Conservation (phyloP, 2,113 vertebrate species). For the Numida meleagris region DNA sequence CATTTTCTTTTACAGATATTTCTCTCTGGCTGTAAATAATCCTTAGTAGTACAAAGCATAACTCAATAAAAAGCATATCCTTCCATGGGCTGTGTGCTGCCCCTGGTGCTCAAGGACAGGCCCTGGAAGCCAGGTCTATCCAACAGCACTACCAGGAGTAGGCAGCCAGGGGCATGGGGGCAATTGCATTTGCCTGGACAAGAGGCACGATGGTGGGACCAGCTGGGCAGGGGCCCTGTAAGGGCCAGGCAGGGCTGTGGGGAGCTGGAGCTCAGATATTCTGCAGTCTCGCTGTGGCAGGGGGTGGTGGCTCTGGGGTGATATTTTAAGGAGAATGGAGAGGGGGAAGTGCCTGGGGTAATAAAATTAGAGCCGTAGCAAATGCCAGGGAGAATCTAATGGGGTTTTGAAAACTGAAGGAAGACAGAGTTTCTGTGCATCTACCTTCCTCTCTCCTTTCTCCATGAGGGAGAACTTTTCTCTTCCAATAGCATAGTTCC, state of each 20-base stretch:
- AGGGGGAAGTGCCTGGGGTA: neutral
- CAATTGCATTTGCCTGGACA: fast-evolving
- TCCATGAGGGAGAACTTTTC: neutral
- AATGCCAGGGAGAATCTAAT: neutral
- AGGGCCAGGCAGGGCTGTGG: neutral
- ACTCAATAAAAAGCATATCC: neutral
- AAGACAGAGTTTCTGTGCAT: fast-evolving
- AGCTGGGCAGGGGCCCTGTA: fast-evolving
- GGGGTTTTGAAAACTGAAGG: neutral
- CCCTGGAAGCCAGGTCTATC: fast-evolving
- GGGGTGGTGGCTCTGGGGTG: fast-evolving
- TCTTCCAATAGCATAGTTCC: neutral
- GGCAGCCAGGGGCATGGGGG: fast-evolving
- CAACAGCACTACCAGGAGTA: neutral
- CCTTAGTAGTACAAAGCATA: neutral
- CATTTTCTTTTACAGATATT: neutral
- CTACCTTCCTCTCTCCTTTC: neutral
- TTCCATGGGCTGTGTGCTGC: fast-evolving
- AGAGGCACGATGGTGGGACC: fast-evolving
- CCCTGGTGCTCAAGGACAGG: too few relatives aligned
- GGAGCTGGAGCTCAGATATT: neutral
- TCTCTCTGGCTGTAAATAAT: neutral
- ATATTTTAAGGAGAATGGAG: neutral
- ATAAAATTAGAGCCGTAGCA: neutral
- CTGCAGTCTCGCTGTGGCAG: fast-evolving